A percentile compares a stretch with the other conserved stretches of the same genome.
Conservation (phyloP, 1,140 invertebrate genomes). For the Marisa cornuarietis region DNA sequence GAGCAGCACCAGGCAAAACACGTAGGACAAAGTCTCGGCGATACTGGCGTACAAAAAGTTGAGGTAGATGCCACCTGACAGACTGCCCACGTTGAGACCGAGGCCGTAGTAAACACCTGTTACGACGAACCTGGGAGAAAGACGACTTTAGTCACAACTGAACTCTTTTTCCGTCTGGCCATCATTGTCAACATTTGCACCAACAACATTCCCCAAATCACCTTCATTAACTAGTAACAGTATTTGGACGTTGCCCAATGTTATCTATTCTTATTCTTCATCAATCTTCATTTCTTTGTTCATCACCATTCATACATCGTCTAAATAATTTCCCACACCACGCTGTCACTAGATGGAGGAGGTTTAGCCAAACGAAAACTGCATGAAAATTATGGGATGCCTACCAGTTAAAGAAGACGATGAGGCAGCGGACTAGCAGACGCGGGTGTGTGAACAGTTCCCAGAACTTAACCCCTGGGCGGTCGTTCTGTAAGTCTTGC, state of each 20-base stretch:
- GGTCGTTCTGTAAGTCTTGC: slow-evolving; percentile 17
- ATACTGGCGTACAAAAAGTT: slow-evolving; percentile 68
- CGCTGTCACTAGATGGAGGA: too few relatives aligned
- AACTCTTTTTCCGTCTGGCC: too few relatives aligned
- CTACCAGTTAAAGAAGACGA: slow-evolving; percentile 46
- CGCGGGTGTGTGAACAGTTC: slow-evolving; percentile 31
- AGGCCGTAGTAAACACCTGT: slow-evolving; percentile 63
- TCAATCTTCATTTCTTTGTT: too few relatives aligned
- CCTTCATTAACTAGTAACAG: neutral
- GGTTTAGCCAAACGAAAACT: too few relatives aligned
- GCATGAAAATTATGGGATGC: neutral
- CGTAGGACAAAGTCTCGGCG: slow-evolving; percentile 78
- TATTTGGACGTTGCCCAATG: too few relatives aligned
- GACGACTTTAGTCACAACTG: too few relatives aligned
- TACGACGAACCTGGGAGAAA: slow-evolving; percentile 35
- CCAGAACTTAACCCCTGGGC: slow-evolving; percentile 25
- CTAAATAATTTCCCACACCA: too few relatives aligned
- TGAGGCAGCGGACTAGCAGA: slow-evolving; percentile 30
- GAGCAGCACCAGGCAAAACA: slow-evolving; percentile 41
- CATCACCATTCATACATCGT: too few relatives aligned
- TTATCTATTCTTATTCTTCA: too few relatives aligned
- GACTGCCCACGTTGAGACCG: slow-evolving; percentile 65
- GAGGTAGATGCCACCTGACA: slow-evolving; percentile 57
- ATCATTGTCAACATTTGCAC: neutral
- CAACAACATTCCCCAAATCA: neutral